Evolutionary conservation across 2,888 invertebrate species (phyloP).

Genomic region (Sinohyriopsis cumingii): DNA sequence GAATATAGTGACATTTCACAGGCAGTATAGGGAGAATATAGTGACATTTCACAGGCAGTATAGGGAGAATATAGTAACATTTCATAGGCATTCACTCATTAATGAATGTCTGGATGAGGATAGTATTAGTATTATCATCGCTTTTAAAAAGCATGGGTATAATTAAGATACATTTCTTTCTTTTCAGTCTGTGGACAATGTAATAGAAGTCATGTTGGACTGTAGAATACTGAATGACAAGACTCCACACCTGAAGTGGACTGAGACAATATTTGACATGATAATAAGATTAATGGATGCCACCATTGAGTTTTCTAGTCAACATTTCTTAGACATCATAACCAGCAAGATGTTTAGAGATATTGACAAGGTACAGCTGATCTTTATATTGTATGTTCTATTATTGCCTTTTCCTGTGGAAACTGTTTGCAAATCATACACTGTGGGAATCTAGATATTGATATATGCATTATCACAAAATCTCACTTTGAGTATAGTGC

Average conservation of each 20-base stretch:
- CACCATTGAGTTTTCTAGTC: slow-evolving; percentile 84
- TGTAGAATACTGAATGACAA: slow-evolving; percentile 87
- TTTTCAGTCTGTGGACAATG: slow-evolving; percentile 81
- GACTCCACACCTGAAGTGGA: slow-evolving; percentile 87
- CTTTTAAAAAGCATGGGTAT: too few species aligned
- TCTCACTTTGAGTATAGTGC: not conserved
- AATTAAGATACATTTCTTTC: too few species aligned
- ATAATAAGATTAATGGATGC: slow-evolving; percentile 86
- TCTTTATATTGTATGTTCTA: not conserved
- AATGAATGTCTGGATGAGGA: too few species aligned
- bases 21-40: too few species aligned
- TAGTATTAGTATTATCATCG: too few species aligned
- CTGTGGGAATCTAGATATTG: not conserved
- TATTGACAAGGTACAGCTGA: slow-evolving; percentile 32
- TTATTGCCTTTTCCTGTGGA: not conserved
- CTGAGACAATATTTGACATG: slow-evolving; percentile 84
- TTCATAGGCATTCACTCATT: too few species aligned
- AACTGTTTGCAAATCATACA: not conserved
- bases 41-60: too few species aligned
- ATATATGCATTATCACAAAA: not conserved
- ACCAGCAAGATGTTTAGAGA: slow-evolving; percentile 78
- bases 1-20: too few species aligned
- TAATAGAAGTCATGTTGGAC: slow-evolving; percentile 87
- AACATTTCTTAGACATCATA: slow-evolving; percentile 85
- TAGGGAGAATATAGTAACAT: too few species aligned